These are phyloP conservation scores for Chaunax sp. DNA, from an alignment of 2,797 vertebrate species.

Conservation along the genomic window DNA sequence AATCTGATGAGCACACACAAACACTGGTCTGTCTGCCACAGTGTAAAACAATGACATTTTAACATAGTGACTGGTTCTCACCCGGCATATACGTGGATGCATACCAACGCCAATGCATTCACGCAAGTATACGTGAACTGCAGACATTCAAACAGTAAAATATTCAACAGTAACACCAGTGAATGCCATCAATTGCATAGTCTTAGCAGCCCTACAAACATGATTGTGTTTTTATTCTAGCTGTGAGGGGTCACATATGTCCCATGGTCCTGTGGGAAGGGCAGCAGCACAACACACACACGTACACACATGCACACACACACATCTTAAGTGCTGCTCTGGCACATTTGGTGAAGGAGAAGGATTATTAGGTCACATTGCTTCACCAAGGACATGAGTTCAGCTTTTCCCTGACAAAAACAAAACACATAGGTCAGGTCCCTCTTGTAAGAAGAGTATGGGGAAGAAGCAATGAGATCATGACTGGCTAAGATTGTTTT, in stretches of 20 bases:
- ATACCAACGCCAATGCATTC: no score
- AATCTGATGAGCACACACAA: background rate
- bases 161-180: conserved; percentile 44
- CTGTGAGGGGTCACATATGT: conserved; percentile 59
- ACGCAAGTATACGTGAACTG: no score
- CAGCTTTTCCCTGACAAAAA: conserved; percentile 48
- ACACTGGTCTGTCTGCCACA: background rate
- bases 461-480: conserved; percentile 17
- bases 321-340: conserved; percentile 54
- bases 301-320: conserved; percentile 38
- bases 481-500: conserved; percentile 1
- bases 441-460: conserved; percentile 18
- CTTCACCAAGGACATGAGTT: conserved; percentile 56
- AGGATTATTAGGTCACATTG: conserved; percentile 70
- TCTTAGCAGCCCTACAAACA: conserved; percentile 33
- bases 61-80: background rate
- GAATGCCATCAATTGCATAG: conserved; percentile 79
- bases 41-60: conserved; percentile 16
- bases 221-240: conserved; percentile 50
- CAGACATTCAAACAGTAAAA: conserved; percentile 42
- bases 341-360: conserved; percentile 66
- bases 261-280: conserved; percentile 61
- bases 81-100: background rate
- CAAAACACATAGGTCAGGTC: conserved; percentile 53
- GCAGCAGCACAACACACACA: conserved; percentile 58